Percentiles rank a stretch among this genome's conserved stretches.
Evolutionary conservation across 1,140 invertebrate genomes (phyloP).

Genomic region (Neotoxoptera formosana): DNA sequence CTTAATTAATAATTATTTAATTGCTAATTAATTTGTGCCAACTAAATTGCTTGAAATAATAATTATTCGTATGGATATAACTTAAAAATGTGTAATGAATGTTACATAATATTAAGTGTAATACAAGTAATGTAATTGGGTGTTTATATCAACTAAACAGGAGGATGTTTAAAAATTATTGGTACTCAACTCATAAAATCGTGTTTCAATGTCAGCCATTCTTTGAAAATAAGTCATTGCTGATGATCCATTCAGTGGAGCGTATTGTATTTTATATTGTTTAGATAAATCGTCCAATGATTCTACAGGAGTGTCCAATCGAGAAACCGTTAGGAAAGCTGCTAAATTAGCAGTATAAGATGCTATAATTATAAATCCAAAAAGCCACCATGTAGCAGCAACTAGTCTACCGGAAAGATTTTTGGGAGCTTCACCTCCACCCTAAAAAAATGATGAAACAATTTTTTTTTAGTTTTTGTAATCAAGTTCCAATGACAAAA

Average conservation of each 20-base stretch:
- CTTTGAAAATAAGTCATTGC: constrained; percentile 93
- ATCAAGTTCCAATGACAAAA: background rate
- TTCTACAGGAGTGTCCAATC: constrained; percentile 90
- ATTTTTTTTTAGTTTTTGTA: background rate
- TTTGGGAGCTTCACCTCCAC: constrained; percentile 95
- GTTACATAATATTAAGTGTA: background rate
- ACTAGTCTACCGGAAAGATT: constrained; percentile 91
- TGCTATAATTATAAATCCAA: constrained; percentile 98
- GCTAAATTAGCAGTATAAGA: constrained; percentile 97
- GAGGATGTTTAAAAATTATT: background rate
- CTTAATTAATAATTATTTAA: too few species aligned
- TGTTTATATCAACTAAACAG: background rate
- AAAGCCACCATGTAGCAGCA: constrained; percentile 97
- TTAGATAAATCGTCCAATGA: constrained; percentile 91
- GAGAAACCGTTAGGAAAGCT: constrained; percentile 91
- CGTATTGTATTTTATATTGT: constrained; percentile 95
- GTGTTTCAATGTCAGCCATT: constrained; percentile 94
- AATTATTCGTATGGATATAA: too few species aligned
- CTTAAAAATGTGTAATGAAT: too few species aligned
- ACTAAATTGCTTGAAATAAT: too few species aligned
- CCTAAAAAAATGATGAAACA: constrained; percentile 64
- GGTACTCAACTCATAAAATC: constrained; percentile 85
- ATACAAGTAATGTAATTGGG: too few species aligned
- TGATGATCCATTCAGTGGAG: constrained; percentile 82
- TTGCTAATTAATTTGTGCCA: too few species aligned